Evolutionary conservation across 53 echinoderm and acorn worm genomes (phyloP).

Genomic region (Zoroaster sp.): DNA sequence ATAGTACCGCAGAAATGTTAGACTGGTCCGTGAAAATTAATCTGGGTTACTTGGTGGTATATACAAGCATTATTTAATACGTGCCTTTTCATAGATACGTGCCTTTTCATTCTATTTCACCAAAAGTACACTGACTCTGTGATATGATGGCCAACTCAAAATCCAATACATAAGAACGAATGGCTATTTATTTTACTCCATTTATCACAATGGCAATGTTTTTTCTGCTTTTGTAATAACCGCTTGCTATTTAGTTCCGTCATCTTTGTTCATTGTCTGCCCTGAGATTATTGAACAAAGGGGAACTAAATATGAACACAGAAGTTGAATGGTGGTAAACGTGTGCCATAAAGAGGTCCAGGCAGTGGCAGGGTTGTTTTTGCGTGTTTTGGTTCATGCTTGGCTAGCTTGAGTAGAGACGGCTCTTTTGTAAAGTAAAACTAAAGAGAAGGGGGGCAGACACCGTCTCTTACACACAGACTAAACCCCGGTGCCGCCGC

Average conservation of each 20-base stretch:
- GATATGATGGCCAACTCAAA: not conserved
- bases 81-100: too few species aligned
- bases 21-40: too few species aligned
- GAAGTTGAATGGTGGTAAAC: not conserved
- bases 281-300: not conserved
- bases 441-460: too few species aligned
- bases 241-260: not conserved
- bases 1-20: too few species aligned
- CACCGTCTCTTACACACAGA: too few species aligned
- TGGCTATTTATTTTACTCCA: not conserved
- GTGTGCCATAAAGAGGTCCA: not conserved
- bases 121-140: not conserved
- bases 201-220: not conserved
- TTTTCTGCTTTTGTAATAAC: not conserved
- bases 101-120: too few species aligned
- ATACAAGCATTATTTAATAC: too few species aligned
- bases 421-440: not conserved
- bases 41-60: too few species aligned
- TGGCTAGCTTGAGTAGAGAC: not conserved
- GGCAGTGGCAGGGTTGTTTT: not conserved
- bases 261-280: not conserved
- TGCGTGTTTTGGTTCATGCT: not conserved
- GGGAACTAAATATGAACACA: not conserved
- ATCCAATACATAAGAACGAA: not conserved
- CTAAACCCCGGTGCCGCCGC: not conserved